A percentile compares a stretch with the other conserved stretches of the same genome.
Conservation (phyloP, 2,113 vertebrate genomes). For the Marmota flaviventris region DNA sequence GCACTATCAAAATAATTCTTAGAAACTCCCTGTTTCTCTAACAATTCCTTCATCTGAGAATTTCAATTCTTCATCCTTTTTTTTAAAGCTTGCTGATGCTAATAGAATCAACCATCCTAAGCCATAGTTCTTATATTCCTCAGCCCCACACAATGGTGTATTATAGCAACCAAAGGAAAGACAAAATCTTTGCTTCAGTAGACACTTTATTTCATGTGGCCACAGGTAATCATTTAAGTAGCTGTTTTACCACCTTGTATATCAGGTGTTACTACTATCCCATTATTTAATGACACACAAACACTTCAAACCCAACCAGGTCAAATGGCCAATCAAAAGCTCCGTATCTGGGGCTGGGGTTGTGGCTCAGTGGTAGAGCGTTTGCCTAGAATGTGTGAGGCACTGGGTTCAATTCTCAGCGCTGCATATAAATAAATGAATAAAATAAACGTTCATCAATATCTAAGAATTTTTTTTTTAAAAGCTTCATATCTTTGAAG, state of each 20-base stretch:
- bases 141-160: neutral
- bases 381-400: no score
- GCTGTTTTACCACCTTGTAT: neutral
- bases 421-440: no score
- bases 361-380: no score
- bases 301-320: constrained; percentile 18
- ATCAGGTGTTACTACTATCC: neutral
- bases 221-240: constrained; percentile 1
- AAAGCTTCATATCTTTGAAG: neutral
- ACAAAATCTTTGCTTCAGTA: neutral
- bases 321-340: neutral
- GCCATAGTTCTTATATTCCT: neutral
- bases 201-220: neutral
- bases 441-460: no score
- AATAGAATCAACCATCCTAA: neutral
- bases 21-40: neutral
- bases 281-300: constrained; percentile 18
- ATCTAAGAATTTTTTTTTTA: no score
- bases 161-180: constrained; percentile 3
- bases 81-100: neutral
- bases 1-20: neutral
- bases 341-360: neutral
- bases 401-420: no score
- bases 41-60: neutral
- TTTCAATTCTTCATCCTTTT: neutral